These are phyloP conservation scores for Ophion slaviceki DNA, from an alignment of 2,888 invertebrate species.

Conservation along the genomic window DNA sequence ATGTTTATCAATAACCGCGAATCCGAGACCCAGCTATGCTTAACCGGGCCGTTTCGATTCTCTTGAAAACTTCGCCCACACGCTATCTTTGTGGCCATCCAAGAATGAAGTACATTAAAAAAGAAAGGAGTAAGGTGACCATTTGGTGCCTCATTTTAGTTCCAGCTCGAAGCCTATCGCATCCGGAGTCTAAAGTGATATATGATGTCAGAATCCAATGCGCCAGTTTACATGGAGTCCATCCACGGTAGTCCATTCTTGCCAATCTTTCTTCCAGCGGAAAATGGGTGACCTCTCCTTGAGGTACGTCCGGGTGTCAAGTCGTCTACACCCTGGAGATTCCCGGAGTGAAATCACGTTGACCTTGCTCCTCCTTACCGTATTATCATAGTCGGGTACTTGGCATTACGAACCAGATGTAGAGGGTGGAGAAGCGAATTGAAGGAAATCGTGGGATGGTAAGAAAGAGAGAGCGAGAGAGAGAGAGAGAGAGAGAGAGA, in stretches of 20 bases:
- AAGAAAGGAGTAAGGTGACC: neutral
- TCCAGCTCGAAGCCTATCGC: neutral
- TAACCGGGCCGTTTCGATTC: neutral
- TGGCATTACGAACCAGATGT: conserved; percentile 71
- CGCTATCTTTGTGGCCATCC: neutral
- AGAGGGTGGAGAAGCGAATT: conserved; percentile 29
- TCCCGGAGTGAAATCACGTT: neutral
- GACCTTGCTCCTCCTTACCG: conserved; percentile 65
- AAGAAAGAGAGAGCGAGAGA: neutral
- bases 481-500: conserved; percentile 33
- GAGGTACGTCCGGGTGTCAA: neutral
- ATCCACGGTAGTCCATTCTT: neutral
- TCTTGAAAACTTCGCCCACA: neutral
- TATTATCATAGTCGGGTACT: conserved; percentile 74
- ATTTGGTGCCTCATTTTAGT: neutral
- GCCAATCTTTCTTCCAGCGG: neutral
- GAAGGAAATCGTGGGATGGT: conserved; percentile 41
- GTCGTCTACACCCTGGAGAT: neutral
- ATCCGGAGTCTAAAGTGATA: neutral
- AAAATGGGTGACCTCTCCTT: neutral
- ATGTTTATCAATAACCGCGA: conserved; percentile 43
- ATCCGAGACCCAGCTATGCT: conserved; percentile 3
- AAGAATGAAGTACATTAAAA: neutral
- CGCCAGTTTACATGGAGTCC: neutral
- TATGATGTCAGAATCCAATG: neutral